These are phyloP conservation scores for Enteromius fasciolatus DNA, from an alignment of 2,797 vertebrate genomes.

Conservation along the genomic window DNA sequence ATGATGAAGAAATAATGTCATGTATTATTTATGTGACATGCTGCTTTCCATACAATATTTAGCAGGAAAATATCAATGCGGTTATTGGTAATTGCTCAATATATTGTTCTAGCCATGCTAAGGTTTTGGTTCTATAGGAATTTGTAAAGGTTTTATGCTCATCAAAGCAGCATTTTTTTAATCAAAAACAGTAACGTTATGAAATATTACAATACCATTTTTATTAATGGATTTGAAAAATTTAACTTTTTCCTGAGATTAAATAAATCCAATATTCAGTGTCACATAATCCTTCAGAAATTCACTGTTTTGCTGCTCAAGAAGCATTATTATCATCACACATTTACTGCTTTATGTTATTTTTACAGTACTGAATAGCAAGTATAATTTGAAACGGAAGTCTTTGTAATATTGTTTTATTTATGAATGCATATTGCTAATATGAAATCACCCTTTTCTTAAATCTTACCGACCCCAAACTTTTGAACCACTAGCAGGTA, in stretches of 20 bases:
- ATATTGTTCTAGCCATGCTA: background rate
- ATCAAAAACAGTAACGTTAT: background rate
- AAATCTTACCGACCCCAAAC: no score
- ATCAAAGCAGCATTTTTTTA: background rate
- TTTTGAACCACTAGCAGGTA: background rate
- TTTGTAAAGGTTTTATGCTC: background rate
- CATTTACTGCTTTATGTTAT: background rate
- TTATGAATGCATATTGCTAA: no score
- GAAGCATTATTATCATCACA: background rate
- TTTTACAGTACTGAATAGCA: no score
- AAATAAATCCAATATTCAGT: background rate
- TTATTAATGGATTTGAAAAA: background rate
- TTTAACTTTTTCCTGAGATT: background rate
- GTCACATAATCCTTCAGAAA: background rate
- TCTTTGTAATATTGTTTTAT: no score
- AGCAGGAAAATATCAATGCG: background rate
- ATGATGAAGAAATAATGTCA: background rate
- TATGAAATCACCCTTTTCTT: no score
- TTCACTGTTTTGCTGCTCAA: background rate
- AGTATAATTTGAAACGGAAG: no score
- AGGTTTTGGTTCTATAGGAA: background rate
- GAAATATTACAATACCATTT: background rate
- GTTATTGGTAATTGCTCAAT: background rate
- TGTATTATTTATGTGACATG: background rate
- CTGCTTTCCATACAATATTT: conserved; percentile 6